Evolutionary conservation across 1,140 invertebrate species (phyloP).

Genomic region (Hylyphantes graminicola): DNA sequence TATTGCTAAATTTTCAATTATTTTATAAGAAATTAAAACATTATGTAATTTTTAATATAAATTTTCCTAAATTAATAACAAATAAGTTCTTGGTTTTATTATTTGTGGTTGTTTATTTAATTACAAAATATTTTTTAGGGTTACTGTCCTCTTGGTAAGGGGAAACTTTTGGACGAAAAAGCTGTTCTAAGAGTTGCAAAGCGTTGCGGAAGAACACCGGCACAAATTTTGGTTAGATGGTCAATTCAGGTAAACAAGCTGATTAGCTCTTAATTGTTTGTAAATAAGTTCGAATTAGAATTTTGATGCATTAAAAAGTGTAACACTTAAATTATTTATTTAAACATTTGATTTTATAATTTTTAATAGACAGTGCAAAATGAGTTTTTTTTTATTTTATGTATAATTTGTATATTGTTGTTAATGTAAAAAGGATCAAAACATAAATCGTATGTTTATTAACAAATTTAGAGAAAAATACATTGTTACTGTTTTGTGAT

Average conservation of each 20-base stretch:
- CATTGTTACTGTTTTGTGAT: too few relatives aligned
- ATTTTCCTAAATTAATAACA: background rate
- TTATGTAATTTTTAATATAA: background rate
- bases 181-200: constrained; percentile 64
- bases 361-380: too few relatives aligned
- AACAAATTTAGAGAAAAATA: too few relatives aligned
- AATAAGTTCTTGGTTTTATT: background rate
- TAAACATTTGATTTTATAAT: background rate
- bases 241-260: constrained; percentile 63
- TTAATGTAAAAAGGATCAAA: too few relatives aligned
- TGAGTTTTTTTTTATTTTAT: too few relatives aligned
- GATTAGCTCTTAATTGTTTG: too few relatives aligned
- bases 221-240: constrained; percentile 68
- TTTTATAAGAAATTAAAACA: too few relatives aligned
- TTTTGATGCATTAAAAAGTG: too few relatives aligned
- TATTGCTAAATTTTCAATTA: too few relatives aligned
- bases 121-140: constrained; percentile 63
- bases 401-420: too few relatives aligned
- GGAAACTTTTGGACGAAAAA: constrained; percentile 64
- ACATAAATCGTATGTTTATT: too few relatives aligned
- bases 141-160: constrained; percentile 69
- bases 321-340: background rate
- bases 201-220: constrained; percentile 64
- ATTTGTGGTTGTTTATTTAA: background rate
- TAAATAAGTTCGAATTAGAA: too few relatives aligned